Base-by-base conservation (phyloP, 2,113 vertebrate species). In the Podilymbus podiceps region DNA sequence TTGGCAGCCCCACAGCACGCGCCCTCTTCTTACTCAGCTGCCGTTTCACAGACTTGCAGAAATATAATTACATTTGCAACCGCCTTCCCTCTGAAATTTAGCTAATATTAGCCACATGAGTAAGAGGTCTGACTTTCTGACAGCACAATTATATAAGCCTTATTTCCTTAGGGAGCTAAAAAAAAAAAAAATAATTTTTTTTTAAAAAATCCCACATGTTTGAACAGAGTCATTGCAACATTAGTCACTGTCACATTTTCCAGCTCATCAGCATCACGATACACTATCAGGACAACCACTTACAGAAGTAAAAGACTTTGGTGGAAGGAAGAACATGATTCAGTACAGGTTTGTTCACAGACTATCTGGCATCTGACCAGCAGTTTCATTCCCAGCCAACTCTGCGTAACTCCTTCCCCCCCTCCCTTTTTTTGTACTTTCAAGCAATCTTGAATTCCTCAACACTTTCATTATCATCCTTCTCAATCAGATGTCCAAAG, bases 201-300 rank as follows among this genome's bases (percentile, higher is more conserved):
- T n/a, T n/a, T 78, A 20, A 74, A 83, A 82, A 14, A 38, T 25
- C 38, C 38, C 38, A 8, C 17, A 38, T 2, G 10, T 59, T 66
- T 82, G 66, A 87, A 79, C 66, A 89, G 59, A 69, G 58, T 23
- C 31, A 6, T 18, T 76, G 38, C 73, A 82, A 83, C 18, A 68
- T 90, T 58, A 72, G 49, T 87, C 76, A 87, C 35, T 59, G 73
- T n/a, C n/a, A 15, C 73, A 64, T 92, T 95, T 96, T 85, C 84
- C 67, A 79, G 58, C 25, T 83, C 80, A 87, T 79, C 56, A 82
- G 42, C 53, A 87, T 88, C 80, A 59, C 28, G 49, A 75, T 42
- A 62, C 44, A 47, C 64, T 59, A 55, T 7, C 46, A 81, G 56
- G 18, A 83, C 44, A 83, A 84, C 44, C 60, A 24, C 31, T 50